These are phyloP conservation scores for Drosophila subobscura DNA, from an alignment of 1,140 invertebrate genomes.

Conservation along the genomic window DNA sequence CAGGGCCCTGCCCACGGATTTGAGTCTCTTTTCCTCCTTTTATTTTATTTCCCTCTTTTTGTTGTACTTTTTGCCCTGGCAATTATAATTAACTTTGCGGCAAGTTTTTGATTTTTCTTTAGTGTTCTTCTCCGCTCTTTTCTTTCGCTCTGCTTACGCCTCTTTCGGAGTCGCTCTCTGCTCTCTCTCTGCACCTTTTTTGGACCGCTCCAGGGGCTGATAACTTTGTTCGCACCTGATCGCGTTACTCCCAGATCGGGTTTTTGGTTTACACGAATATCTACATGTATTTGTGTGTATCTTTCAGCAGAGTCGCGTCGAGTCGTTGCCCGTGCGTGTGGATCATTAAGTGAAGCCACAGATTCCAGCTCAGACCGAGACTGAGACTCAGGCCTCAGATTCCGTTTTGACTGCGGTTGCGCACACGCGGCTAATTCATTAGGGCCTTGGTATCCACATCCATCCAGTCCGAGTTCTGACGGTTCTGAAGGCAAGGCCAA, in stretches of 20 bases:
- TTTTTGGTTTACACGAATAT: slow-evolving; percentile 8
- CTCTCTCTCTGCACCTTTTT: neutral
- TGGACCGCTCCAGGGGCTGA: slow-evolving; percentile 41
- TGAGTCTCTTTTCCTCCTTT: slow-evolving; percentile 24
- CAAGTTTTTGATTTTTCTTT: slow-evolving; percentile 65
- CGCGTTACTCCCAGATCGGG: slow-evolving; percentile 66
- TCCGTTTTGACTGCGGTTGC: slow-evolving; percentile 49
- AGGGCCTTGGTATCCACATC: slow-evolving; percentile 3
- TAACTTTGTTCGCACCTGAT: slow-evolving; percentile 81
- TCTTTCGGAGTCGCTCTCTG: slow-evolving; percentile 6
- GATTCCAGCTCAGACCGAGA: slow-evolving; percentile 5
- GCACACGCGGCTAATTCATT: slow-evolving; percentile 58
- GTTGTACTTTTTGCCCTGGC: slow-evolving; percentile 71
- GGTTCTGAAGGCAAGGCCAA: slow-evolving; percentile 20
- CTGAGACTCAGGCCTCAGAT: slow-evolving; percentile 5
- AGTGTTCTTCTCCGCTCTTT: neutral
- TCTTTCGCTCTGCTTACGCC: slow-evolving; percentile 14
- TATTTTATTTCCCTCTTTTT: slow-evolving; percentile 25
- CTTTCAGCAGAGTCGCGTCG: too few species aligned
- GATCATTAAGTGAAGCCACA: slow-evolving; percentile 54
- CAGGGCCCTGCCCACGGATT: slow-evolving; percentile 47
- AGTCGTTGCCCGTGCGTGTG: slow-evolving; percentile 46
- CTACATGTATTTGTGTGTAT: neutral
- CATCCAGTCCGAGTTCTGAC: slow-evolving; percentile 8
- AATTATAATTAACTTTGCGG: slow-evolving; percentile 81